phyloP scores from a whole-genome alignment of 2,888 invertebrate genomes.

The Cheilosia soror region DNA sequence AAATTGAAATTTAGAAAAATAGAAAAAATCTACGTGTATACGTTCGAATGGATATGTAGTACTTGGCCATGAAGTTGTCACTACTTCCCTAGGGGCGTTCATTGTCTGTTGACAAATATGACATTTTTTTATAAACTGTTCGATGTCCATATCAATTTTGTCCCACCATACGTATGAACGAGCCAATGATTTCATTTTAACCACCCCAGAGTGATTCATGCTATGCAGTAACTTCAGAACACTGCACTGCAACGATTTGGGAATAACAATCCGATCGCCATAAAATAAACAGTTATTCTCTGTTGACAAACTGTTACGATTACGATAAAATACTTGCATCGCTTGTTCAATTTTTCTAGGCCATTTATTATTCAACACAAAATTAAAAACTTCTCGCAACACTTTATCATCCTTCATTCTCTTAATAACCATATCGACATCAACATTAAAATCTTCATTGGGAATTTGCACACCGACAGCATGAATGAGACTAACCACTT shows the following conservation, averaged over 20 bases:
- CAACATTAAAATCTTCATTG: neutral
- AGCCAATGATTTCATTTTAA: neutral
- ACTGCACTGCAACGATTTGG: neutral
- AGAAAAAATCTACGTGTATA: neutral
- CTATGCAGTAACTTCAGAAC: neutral
- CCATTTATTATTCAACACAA: too few species aligned
- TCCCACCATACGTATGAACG: neutral
- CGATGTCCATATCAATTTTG: neutral
- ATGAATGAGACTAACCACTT: neutral
- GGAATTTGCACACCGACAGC: neutral
- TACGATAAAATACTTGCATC: too few species aligned
- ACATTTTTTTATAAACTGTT: neutral
- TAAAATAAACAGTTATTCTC: neutral
- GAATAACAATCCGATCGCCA: neutral
- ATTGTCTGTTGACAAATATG: neutral
- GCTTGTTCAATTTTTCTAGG: too few species aligned
- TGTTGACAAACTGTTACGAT: too few species aligned
- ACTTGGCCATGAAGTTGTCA: neutral
- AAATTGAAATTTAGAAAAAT: neutral
- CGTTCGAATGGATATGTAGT: neutral
- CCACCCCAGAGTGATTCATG: neutral
- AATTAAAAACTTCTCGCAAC: too few species aligned
- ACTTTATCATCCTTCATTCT: too few species aligned
- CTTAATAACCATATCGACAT: neutral
- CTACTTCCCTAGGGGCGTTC: neutral